Percentiles rank a stretch among this genome's conserved stretches.
phyloP scores from a whole-genome alignment of 2,888 invertebrate genomes.

The Apamea sordens region DNA sequence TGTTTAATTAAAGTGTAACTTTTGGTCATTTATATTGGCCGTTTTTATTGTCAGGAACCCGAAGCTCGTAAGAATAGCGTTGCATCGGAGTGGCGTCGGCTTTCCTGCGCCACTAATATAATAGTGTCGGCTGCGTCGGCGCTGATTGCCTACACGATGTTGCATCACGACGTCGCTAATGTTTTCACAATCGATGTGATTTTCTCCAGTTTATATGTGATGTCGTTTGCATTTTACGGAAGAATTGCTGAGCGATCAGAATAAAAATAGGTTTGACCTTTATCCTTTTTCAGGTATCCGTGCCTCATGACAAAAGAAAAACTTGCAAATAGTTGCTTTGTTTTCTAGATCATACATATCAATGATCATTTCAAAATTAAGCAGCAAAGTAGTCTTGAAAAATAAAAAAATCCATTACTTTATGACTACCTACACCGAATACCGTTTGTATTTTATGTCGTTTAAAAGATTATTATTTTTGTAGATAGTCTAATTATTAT shows the following conservation, averaged over 20 bases:
- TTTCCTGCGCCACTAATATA: constrained; percentile 28
- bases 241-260: background rate
- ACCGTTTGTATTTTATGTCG: no score
- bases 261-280: background rate
- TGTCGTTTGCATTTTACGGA: background rate
- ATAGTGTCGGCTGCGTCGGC: constrained; percentile 3
- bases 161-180: constrained; percentile 12
- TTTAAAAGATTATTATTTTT: no score
- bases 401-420: no score
- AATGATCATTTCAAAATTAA: background rate
- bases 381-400: background rate
- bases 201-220: background rate
- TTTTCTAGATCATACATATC: background rate
- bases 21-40: no score
- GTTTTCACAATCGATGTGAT: constrained; percentile 5
- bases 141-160: constrained; percentile 1
- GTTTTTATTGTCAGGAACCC: no score
- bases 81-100: constrained; percentile 14
- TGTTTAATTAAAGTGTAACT: no score
- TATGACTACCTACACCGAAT: no score
- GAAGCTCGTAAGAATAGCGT: background rate
- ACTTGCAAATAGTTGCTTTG: background rate
- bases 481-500: no score
- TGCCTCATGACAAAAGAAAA: background rate
- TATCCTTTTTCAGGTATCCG: background rate